phyloP scores from a whole-genome alignment of 1,140 invertebrate genomes.

The Neodiprion pinetum region DNA sequence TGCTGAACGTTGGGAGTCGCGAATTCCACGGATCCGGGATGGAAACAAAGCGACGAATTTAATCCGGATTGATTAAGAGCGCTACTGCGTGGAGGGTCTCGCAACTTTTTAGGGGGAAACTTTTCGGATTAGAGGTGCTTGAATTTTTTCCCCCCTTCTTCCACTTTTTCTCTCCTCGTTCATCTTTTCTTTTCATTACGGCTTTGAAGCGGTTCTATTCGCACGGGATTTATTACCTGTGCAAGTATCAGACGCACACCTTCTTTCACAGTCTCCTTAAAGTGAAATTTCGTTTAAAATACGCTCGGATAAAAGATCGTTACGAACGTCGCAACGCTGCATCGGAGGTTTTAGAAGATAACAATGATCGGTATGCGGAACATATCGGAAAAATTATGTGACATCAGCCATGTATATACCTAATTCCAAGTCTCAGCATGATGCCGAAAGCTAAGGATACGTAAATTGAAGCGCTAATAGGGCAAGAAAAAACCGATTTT shows the following conservation, averaged over 20 bases:
- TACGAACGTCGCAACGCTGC: no score
- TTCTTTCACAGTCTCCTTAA: not conserved
- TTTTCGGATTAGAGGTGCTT: not conserved
- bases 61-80: slow-evolving; percentile 7
- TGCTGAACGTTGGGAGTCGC: not conserved
- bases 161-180: not conserved
- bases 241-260: not conserved
- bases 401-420: no score
- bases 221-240: not conserved
- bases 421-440: no score
- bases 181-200: not conserved
- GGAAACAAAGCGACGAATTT: not conserved
- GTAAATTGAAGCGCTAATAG: no score
- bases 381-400: no score
- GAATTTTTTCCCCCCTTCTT: not conserved
- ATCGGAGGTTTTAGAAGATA: no score
- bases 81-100: not conserved
- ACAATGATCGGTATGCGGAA: no score
- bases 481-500: no score
- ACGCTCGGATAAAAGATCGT: no score
- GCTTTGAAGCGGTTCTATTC: not conserved
- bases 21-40: not conserved
- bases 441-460: no score
- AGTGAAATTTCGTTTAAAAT: no score
- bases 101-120: not conserved